These are phyloP conservation scores for Acronicta psi DNA, from an alignment of 2,888 invertebrate genomes.

Conservation along the genomic window DNA sequence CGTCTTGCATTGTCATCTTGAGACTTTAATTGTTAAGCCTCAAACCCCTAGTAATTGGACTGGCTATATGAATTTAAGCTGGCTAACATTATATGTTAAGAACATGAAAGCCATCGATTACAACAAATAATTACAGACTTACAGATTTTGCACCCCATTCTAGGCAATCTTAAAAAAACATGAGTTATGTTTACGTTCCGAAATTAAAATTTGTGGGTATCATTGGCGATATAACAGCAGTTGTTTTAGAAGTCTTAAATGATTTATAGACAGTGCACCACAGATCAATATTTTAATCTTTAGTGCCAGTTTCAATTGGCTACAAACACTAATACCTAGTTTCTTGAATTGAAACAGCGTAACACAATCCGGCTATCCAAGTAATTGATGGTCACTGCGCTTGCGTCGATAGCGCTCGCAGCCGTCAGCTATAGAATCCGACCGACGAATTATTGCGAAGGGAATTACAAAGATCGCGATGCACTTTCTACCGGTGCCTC, in stretches of 20 bases:
- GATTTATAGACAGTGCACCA: background rate
- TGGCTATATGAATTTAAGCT: no score
- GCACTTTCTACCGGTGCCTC: slow-evolving; percentile 69
- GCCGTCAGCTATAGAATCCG: slow-evolving; percentile 57
- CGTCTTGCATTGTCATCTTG: no score
- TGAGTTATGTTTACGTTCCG: no score
- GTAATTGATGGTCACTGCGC: slow-evolving; percentile 56
- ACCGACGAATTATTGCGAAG: slow-evolving; percentile 71
- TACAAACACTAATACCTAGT: slow-evolving; percentile 47
- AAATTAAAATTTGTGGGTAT: no score
- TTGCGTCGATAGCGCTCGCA: slow-evolving; percentile 57
- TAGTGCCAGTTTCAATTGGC: slow-evolving; percentile 41
- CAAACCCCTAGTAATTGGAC: no score
- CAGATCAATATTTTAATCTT: slow-evolving; percentile 46
- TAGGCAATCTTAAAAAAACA: no score
- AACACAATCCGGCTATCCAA: slow-evolving; percentile 34
- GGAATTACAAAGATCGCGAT: slow-evolving; percentile 71
- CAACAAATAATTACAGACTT: no score
- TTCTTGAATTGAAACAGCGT: slow-evolving; percentile 48
- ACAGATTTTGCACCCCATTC: no score
- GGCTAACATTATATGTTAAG: no score
- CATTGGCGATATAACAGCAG: no score
- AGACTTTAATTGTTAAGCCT: no score
- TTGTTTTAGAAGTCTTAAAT: slow-evolving; percentile 17
- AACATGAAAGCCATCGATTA: no score